Conservation (phyloP, 2,797 vertebrate species). For the Cynodonichthys magdalenae region DNA sequence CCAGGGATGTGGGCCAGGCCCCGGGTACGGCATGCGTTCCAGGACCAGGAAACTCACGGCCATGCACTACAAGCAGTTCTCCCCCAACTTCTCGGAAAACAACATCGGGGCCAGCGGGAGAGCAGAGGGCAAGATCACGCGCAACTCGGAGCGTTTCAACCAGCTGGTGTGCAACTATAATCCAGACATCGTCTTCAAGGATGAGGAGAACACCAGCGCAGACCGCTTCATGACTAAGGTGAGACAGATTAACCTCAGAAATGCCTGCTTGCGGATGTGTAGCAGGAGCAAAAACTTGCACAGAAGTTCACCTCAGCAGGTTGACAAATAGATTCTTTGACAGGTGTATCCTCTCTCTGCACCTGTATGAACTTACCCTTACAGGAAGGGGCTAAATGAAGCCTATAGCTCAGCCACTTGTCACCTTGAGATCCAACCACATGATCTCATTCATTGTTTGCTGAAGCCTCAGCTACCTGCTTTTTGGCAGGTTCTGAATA, state of each 20-base stretch:
- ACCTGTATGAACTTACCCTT: constrained; percentile 9
- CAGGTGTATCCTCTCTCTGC: constrained; percentile 2
- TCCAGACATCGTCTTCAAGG: constrained; percentile 96
- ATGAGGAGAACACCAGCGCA: constrained; percentile 94
- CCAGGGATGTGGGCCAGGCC: constrained; percentile 92
- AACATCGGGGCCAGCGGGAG: constrained; percentile 94
- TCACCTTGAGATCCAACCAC: constrained; percentile 20
- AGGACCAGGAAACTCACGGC: constrained; percentile 87
- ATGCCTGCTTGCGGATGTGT: too few relatives aligned
- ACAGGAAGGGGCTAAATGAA: neutral
- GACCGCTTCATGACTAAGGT: constrained; percentile 98
- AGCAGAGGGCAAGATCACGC: constrained; percentile 90
- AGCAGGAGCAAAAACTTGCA: too few relatives aligned
- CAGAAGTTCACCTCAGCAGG: neutral
- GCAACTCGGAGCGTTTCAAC: constrained; percentile 91
- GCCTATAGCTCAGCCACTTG: constrained; percentile 4
- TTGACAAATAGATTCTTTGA: constrained; percentile 4
- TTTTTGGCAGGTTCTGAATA: constrained; percentile 32
- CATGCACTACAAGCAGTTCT: constrained; percentile 94
- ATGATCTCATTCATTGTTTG: constrained; percentile 40
- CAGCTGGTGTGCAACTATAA: constrained; percentile 97
- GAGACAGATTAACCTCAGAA: constrained; percentile 45
- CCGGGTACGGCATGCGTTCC: constrained; percentile 84
- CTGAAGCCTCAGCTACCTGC: constrained; percentile 20
- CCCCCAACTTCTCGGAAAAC: constrained; percentile 93